Percentiles rank a stretch among this genome's conserved stretches.
Conservation (phyloP, 1,140 invertebrate genomes). For the Monomorium pharaonis region DNA sequence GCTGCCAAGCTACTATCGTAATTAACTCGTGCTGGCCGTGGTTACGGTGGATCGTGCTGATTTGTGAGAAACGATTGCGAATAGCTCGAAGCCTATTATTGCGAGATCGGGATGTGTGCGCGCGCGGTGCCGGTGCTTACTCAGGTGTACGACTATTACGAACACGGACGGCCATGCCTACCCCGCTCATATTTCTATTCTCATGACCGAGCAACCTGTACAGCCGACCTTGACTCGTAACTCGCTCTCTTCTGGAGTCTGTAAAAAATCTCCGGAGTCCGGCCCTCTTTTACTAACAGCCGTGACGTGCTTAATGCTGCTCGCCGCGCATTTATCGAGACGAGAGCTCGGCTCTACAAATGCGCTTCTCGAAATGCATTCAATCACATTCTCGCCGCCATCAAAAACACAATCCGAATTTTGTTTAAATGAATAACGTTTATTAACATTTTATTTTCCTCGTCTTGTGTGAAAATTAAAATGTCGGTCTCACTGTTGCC, state of each 20-base stretch:
- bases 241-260: constrained; percentile 72
- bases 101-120: constrained; percentile 21
- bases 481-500: neutral
- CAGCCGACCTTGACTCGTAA: constrained; percentile 74
- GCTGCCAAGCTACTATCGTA: constrained; percentile 43
- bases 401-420: neutral
- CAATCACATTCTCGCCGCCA: neutral
- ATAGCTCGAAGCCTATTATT: constrained; percentile 56
- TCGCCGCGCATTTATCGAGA: constrained; percentile 55
- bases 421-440: neutral
- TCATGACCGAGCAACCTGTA: constrained; percentile 72
- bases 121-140: constrained; percentile 31
- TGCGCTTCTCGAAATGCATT: neutral
- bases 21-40: constrained; percentile 25
- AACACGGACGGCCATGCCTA: constrained; percentile 31
- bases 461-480: neutral
- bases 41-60: constrained; percentile 20
- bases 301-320: constrained; percentile 63
- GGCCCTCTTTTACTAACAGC: constrained; percentile 67
- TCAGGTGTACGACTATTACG: constrained; percentile 53
- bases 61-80: constrained; percentile 42
- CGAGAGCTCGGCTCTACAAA: constrained; percentile 29
- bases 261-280: constrained; percentile 67
- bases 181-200: constrained; percentile 72
- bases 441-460: neutral